phyloP scores from a whole-genome alignment of 2,797 vertebrate genomes.

The Enteromius unitaeniatus region DNA sequence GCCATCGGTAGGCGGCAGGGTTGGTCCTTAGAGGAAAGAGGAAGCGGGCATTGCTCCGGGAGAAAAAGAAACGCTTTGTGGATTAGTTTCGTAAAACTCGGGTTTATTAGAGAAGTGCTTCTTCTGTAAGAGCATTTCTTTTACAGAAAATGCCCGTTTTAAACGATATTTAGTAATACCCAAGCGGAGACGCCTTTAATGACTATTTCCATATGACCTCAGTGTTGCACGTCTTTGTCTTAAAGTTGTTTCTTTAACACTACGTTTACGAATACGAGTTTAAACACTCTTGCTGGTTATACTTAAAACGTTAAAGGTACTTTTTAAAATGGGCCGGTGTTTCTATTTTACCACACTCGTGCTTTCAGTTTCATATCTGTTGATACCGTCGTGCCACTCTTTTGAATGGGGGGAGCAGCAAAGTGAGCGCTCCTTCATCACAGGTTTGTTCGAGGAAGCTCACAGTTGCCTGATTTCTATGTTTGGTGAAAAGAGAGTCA shows the following conservation, averaged over 20 bases:
- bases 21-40: background rate
- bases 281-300: background rate
- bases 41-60: background rate
- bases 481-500: conserved; percentile 66
- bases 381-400: conserved; percentile 3
- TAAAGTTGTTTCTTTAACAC: background rate
- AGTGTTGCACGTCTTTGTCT: background rate
- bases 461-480: conserved; percentile 63
- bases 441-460: conserved; percentile 62
- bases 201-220: background rate
- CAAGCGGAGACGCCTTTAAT: background rate
- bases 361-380: conserved; percentile 19
- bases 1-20: conserved; percentile 9
- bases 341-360: background rate
- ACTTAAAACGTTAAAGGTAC: background rate
- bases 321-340: conserved; percentile 23
- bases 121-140: background rate
- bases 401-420: conserved; percentile 27
- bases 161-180: background rate
- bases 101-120: background rate
- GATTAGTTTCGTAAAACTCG: background rate
- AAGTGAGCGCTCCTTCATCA: conserved; percentile 54
- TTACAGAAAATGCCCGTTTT: too few species aligned
- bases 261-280: background rate
- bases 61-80: background rate